Evolutionary conservation across 1,140 invertebrate species (phyloP), one percentile per base, ranked within the genome.

Genomic region (Caenorhabditis tropicalis): DNA sequence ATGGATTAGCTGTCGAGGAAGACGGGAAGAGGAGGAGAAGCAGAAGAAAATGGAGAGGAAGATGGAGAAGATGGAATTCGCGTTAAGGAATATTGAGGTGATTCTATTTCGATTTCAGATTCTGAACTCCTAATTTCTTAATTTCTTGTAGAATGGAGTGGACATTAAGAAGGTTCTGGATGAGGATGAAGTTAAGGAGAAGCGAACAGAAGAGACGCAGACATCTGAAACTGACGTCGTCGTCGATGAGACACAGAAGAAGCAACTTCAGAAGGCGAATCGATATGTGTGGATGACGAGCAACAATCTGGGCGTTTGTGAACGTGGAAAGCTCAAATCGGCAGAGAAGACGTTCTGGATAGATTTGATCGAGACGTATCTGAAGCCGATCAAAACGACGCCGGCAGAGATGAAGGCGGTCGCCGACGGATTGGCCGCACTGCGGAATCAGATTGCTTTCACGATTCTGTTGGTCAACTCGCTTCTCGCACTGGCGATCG

Each of bases 391-490:
- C 36, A 84, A 87, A 60, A 65, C 82, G 7, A 85, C 82, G 21
- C 39, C 87, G 5, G 83, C 87, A 65, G 89, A 89, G 53, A 89
- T 93, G 86, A 86, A 48, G 1, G 81, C 74, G 39, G 84, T 92
- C 10, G 89, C 91, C 33, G 84, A 89, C 33, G 92, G 92, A 80
- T 85, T 93, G 31, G 90, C 88, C 24, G 89, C 89, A 16, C 87
- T 93, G 7, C 89, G 93, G 51, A 93, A 93, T 87, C 91, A 93
- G 51, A 91, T 93, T 31, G 91, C 92, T 1, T 92, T 93, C 79
- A 91, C 91, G 21, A 92, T 92, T 87, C 91, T 93, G 65, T 92
- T 93, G 86, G 88, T 93, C 5, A 93, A 93, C 87, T 91, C 91
- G 27, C 87, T 93, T 21, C 92, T 93, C 87, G 92, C 92, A 9